phyloP scores from a whole-genome alignment of 2,797 vertebrate species.

The Myotis vivesi region DNA sequence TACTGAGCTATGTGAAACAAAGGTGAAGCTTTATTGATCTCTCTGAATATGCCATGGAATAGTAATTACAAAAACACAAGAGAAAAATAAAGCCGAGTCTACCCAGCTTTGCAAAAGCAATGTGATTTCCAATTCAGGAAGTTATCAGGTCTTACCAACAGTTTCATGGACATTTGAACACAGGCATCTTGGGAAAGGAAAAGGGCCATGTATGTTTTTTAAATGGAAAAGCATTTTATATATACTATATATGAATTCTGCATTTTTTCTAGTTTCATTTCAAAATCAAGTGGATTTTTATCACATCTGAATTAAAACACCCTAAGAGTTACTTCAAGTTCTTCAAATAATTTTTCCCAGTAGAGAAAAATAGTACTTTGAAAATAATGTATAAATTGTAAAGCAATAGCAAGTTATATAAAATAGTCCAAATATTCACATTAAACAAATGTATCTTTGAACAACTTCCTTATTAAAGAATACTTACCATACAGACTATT shows the following conservation, averaged over 20 bases:
- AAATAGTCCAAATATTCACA: background rate
- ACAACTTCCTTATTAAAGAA: background rate
- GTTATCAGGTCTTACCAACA: background rate
- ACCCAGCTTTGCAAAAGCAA: background rate
- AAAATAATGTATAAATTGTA: slow-evolving; percentile 13
- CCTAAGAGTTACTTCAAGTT: background rate
- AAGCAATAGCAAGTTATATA: slow-evolving; percentile 13
- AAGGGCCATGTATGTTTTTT: background rate
- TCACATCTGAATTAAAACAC: background rate
- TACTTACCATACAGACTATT: background rate
- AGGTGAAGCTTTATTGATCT: background rate
- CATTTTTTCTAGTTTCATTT: slow-evolving; percentile 1
- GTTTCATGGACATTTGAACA: background rate
- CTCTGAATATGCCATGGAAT: background rate
- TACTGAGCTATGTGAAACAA: background rate
- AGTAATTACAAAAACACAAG: background rate
- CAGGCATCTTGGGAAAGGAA: background rate
- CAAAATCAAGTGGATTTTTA: slow-evolving; percentile 26
- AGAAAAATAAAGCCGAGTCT: background rate
- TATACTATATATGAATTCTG: background rate
- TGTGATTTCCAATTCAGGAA: slow-evolving; percentile 1
- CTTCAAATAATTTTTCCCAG: slow-evolving; percentile 25
- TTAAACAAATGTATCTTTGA: slow-evolving; percentile 2
- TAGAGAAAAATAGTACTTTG: background rate
- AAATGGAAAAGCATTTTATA: background rate